These are phyloP conservation scores for Monodelphis domestica DNA, from an alignment of 2,797 vertebrate genomes.

Conservation along the genomic window DNA sequence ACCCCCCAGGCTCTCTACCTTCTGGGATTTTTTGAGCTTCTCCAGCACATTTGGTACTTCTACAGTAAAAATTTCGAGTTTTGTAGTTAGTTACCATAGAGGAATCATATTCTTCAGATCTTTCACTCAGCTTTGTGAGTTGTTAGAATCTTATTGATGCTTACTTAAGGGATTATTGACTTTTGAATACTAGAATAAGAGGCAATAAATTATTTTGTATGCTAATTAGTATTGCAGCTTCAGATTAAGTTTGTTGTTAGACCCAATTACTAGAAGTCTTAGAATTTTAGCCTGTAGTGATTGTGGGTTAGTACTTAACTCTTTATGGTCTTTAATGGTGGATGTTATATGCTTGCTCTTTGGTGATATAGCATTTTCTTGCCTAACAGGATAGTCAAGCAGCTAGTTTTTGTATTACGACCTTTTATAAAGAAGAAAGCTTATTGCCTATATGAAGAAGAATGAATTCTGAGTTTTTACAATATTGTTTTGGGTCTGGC, in stretches of 20 bases:
- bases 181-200: slow-evolving; percentile 78
- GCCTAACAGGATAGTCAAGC: slow-evolving; percentile 10
- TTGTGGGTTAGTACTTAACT: slow-evolving; percentile 57
- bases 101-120: slow-evolving; percentile 74
- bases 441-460: too few relatives aligned
- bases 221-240: slow-evolving; percentile 74
- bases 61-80: slow-evolving; percentile 61
- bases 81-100: slow-evolving; percentile 75
- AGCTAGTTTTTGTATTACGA: neutral
- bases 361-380: slow-evolving; percentile 33
- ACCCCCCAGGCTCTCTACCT: slow-evolving; percentile 34
- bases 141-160: slow-evolving; percentile 66
- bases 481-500: neutral
- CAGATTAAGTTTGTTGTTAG: slow-evolving; percentile 63
- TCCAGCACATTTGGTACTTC: slow-evolving; percentile 66
- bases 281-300: slow-evolving; percentile 55
- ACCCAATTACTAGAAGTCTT: slow-evolving; percentile 57
- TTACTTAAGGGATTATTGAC: slow-evolving; percentile 78
- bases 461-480: neutral
- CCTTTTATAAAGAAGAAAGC: too few relatives aligned
- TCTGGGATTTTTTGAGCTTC: slow-evolving; percentile 52
- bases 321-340: slow-evolving; percentile 45
- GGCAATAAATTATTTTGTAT: slow-evolving; percentile 73
- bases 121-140: slow-evolving; percentile 77
- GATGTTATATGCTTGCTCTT: neutral